Percentiles rank a stretch among this genome's conserved stretches.
Evolutionary conservation across 2,113 vertebrate species (phyloP).

Genomic region (Oreotrochilus melanogaster): DNA sequence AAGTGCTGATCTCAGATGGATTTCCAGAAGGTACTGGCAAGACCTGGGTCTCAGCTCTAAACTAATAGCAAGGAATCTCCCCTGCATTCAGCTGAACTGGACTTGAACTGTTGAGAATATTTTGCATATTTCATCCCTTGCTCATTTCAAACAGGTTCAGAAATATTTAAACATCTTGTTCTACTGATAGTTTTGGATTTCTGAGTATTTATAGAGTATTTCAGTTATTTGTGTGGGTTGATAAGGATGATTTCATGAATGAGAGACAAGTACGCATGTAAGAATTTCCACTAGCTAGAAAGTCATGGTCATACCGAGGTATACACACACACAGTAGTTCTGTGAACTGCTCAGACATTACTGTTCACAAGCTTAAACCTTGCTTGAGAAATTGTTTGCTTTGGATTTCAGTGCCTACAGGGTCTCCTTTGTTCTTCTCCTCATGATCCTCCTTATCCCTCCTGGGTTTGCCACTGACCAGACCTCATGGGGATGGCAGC

Average conservation of each 20-base stretch:
- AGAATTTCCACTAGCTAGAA: not conserved
- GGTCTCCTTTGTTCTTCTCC: not conserved
- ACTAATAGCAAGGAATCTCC: not conserved
- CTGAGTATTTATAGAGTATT: not conserved
- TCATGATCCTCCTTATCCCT: not conserved
- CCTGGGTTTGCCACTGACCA: not conserved
- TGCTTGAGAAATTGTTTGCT: not conserved
- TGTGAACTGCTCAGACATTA: not conserved
- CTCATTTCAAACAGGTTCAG: not conserved
- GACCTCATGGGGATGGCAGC: not conserved
- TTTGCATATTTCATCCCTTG: not conserved
- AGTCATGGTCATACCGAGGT: not conserved
- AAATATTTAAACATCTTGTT: not conserved
- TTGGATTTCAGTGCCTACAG: not conserved
- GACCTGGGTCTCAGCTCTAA: not conserved
- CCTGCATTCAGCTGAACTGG: not conserved
- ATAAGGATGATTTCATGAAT: not conserved
- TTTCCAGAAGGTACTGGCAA: not conserved
- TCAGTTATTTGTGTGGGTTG: not conserved
- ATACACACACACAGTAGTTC: not conserved
- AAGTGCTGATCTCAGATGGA: not conserved
- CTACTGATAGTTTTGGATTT: not conserved
- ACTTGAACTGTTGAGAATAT: not conserved
- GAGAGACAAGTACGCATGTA: not conserved
- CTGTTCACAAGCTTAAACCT: not conserved